Percentiles rank a stretch among this genome's conserved stretches.
phyloP scores from a whole-genome alignment of 2,888 invertebrate genomes.

The Athalia cordata region DNA sequence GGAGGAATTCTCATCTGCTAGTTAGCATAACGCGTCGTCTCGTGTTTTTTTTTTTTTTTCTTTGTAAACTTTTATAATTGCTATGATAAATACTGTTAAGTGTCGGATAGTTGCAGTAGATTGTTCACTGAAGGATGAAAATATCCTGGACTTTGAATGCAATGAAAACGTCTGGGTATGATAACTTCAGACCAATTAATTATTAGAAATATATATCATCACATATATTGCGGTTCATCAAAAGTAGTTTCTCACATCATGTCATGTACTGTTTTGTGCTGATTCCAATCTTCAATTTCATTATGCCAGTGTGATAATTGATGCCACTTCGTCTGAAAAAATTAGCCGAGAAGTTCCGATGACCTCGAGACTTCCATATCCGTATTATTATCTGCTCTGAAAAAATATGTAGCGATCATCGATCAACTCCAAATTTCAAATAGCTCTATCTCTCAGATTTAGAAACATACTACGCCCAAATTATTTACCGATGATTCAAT shows the following conservation, averaged over 20 bases:
- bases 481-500: no score
- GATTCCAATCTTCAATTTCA: neutral
- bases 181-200: conserved; percentile 54
- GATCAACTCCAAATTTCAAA: neutral
- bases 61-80: conserved; percentile 12
- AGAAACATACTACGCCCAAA: no score
- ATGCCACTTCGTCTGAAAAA: neutral
- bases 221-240: no score
- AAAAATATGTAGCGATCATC: neutral
- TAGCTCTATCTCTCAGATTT: no score
- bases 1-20: conserved; percentile 12
- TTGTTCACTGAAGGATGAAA: neutral
- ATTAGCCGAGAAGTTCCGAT: neutral
- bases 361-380: neutral
- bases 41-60: neutral
- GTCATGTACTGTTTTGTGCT: neutral
- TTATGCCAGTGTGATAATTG: neutral
- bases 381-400: neutral
- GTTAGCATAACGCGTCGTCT: conserved; percentile 1
- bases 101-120: neutral
- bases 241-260: no score
- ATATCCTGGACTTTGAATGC: conserved; percentile 58
- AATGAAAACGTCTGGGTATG: conserved; percentile 59
- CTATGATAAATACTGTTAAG: neutral
- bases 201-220: no score